Evolutionary conservation across 2,797 vertebrate genomes (phyloP), one percentile per base, ranked within the genome.

Genomic region (Oceanodroma leucorhoa): DNA sequence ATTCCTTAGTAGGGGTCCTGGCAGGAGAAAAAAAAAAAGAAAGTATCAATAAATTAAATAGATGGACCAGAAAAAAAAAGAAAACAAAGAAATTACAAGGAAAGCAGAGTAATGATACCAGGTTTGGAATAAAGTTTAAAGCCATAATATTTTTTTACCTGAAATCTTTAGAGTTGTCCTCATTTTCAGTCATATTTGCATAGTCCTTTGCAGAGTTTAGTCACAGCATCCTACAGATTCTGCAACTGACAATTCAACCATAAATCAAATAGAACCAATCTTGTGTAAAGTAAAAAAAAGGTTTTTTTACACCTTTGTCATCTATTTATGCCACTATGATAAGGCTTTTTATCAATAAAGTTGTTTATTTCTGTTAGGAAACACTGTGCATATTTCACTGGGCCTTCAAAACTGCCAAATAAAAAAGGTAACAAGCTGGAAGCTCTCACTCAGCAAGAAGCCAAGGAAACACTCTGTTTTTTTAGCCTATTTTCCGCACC

Each of bases 31-130:
- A 40, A 27, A 45, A 34, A 27, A 45, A 34, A 18, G 15, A 20
- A 61, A 19, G 5, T 23, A 53, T 19, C 6, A 83, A 77, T 23
- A 73, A 80, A 80, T 43, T 60, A 58, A 86, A 45, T 3, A 69
- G 23, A 66, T 7, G 2, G 26, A 58, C 5, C 2, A 36, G 6
- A 2, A 43, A n/a, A 22, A 18, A 75, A 5, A 8, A 3, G 0
- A 14, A 41, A 50, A 16, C 1, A 53, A 64, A 50, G 5, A 45
- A 36, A 34, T 54, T 50, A 32, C 43, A 5, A 86, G 9, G 23
- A 57, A 75, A 89, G 15, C 15, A 66, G 16, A 43, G 13, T 43
- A 67, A 41, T 29, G 15, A 24, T 26, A 45, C 3, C 6, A 75
- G 12, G 8, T 50, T 58, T 50, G 5, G 32, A 60, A 53, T 38